Conservation (phyloP, 1,140 invertebrate genomes). For the Zaprionus ghesquierei region DNA sequence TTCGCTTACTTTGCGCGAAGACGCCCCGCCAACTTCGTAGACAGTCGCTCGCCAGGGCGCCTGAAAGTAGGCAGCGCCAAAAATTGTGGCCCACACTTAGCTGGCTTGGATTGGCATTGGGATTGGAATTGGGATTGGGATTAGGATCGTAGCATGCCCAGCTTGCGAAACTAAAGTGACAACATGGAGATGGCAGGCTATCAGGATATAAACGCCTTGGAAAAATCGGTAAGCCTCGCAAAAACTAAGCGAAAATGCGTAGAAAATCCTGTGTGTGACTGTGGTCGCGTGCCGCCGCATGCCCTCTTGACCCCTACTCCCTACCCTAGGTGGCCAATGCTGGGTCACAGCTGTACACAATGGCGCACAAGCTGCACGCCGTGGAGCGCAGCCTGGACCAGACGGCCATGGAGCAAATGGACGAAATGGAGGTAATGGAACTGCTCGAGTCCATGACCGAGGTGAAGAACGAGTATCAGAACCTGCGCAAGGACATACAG, state of each 20-base stretch:
- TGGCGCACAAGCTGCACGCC: conserved; percentile 76
- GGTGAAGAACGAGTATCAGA: conserved; percentile 85
- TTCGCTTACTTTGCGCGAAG: conserved; percentile 52
- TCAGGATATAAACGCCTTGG: conserved; percentile 74
- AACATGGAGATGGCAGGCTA: conserved; percentile 63
- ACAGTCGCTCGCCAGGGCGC: conserved; percentile 27
- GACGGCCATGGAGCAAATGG: conserved; percentile 74
- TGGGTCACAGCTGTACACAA: conserved; percentile 77
- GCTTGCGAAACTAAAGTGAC: conserved; percentile 6
- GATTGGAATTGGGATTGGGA: neutral
- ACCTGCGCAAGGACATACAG: conserved; percentile 84
- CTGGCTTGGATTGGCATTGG: neutral
- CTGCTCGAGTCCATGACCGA: conserved; percentile 85
- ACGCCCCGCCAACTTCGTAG: conserved; percentile 29
- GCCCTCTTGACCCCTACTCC: neutral
- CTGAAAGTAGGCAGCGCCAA: conserved; percentile 33
- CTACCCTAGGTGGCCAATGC: conserved; percentile 70
- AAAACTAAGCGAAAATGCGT: neutral
- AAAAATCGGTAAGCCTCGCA: conserved; percentile 72
- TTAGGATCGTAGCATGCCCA: conserved; percentile 6
- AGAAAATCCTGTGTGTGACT: too few relatives aligned
- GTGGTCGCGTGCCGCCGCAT: too few relatives aligned
- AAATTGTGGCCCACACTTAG: too few relatives aligned
- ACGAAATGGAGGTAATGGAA: conserved; percentile 84
- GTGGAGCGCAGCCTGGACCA: conserved; percentile 77